phyloP scores from a whole-genome alignment of 2,888 invertebrate species.

The Matsumyia berberina region DNA sequence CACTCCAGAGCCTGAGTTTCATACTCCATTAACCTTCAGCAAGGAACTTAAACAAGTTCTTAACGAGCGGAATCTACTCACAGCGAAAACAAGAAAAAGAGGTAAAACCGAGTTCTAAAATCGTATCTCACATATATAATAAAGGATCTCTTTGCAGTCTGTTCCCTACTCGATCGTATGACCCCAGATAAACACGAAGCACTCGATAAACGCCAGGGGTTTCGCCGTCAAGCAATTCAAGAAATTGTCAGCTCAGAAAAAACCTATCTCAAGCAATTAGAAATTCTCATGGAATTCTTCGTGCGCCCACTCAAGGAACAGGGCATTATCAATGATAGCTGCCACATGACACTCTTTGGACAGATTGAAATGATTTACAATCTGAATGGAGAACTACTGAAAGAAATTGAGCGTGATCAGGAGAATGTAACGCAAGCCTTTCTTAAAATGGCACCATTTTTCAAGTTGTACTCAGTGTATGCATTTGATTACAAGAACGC shows the following conservation, averaged over 20 bases:
- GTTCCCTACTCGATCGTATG: conserved; percentile 85
- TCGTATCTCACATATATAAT: neutral
- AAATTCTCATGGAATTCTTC: conserved; percentile 87
- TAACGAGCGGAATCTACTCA: conserved; percentile 87
- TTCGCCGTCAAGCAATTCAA: conserved; percentile 86
- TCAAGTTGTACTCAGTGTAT: conserved; percentile 91
- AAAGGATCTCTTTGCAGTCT: conserved; percentile 82
- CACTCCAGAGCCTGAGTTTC: conserved; percentile 60
- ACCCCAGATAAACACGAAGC: conserved; percentile 79
- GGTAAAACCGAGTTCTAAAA: conserved; percentile 81
- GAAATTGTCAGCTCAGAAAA: conserved; percentile 90
- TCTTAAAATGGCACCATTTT: conserved; percentile 89
- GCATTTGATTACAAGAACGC: conserved; percentile 90
- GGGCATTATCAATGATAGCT: conserved; percentile 85
- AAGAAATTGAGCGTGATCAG: conserved; percentile 86
- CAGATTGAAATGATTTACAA: conserved; percentile 88
- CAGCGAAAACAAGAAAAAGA: conserved; percentile 86
- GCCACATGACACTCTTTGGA: conserved; percentile 86
- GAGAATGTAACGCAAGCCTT: conserved; percentile 88
- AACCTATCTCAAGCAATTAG: conserved; percentile 88
- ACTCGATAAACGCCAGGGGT: conserved; percentile 80
- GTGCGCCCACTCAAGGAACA: conserved; percentile 86
- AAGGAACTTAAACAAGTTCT: conserved; percentile 87
- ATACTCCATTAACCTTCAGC: conserved; percentile 85
- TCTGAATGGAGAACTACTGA: conserved; percentile 87